Evolutionary conservation across 2,797 vertebrate genomes (phyloP).

Genomic region (Discoglossus pictus): DNA sequence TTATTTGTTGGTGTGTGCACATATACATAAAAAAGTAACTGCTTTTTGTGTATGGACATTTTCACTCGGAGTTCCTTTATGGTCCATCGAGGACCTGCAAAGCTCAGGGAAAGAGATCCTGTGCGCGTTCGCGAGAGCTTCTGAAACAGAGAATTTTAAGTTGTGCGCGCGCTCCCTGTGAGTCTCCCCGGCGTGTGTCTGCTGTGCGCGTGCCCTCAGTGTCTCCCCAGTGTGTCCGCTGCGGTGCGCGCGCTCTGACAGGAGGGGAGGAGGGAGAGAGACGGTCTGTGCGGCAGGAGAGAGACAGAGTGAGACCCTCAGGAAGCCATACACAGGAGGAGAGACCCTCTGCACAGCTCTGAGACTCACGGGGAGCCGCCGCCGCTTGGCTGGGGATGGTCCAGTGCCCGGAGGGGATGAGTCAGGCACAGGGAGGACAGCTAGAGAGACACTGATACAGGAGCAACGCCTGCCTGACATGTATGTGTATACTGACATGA

Average conservation of each 20-base stretch:
- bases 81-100: too few relatives aligned
- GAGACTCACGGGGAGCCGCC: neutral
- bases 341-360: neutral
- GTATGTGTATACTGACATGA: neutral
- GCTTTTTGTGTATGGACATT: too few relatives aligned
- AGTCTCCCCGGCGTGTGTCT: neutral
- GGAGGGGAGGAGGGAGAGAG: neutral
- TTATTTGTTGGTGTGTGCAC: too few relatives aligned
- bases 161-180: neutral
- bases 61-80: too few relatives aligned
- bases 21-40: too few relatives aligned
- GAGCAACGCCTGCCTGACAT: neutral
- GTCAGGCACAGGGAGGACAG: neutral
- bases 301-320: neutral
- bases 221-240: neutral
- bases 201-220: neutral
- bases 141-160: too few relatives aligned
- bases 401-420: conserved; percentile 26
- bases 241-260: conserved; percentile 6
- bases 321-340: conserved; percentile 15
- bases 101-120: too few relatives aligned
- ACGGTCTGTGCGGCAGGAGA: too few relatives aligned
- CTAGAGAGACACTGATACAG: conserved; percentile 10
- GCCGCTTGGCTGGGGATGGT: neutral
- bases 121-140: neutral